Evolutionary conservation across 2,797 vertebrate genomes (phyloP), one percentile per base, ranked within the genome.

Genomic region (Fistularia tabacaria): DNA sequence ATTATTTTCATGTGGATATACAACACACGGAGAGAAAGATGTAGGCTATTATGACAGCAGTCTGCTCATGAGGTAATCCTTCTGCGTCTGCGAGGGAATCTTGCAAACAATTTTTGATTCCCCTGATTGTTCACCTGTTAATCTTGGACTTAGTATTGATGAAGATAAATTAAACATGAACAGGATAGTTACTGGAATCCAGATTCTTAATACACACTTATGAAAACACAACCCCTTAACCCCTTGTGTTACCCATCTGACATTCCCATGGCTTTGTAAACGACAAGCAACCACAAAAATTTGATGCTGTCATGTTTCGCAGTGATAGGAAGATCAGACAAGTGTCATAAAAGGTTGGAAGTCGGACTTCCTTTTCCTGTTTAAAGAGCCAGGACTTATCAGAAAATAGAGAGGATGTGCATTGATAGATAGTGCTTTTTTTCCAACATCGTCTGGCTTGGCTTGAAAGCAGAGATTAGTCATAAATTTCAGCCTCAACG

Each of bases 361-460:
- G 74, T 82, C 51, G 44, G 67, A 72, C 79, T 78, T 86, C 85
- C 84, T 69, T 63, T 88, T 88, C 84, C 85, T 86, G 84, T 88
- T 83, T 83, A 85, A 37, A 58, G 49, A 61, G 44, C 42, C 46
- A 7, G 45, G 46, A 64, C 53, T 81, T 79, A 82, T 81, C 80
- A 55, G 62, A 58, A 76, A 69, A 58, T 41, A 50, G 52, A 71
- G 64, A 78, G 71, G 83, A 73, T 76, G 77, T 69, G 36, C 49
- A 53, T 39, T 10, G 36, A 59, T 60, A 62, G 69, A 81, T 81
- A 76, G 51, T 50, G 38, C 0, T 41, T 67, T 76, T 77, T 65
- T 47, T 36, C 12, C 6, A 43, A 11, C 13, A 76, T 84, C 59
- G 6, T 62, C 62, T 65, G 43, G 42, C 52, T 4, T 7, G 14